Evolutionary conservation across 2,888 invertebrate genomes (phyloP), one percentile per base, ranked within the genome.

Genomic region (Andrena dorsata): DNA sequence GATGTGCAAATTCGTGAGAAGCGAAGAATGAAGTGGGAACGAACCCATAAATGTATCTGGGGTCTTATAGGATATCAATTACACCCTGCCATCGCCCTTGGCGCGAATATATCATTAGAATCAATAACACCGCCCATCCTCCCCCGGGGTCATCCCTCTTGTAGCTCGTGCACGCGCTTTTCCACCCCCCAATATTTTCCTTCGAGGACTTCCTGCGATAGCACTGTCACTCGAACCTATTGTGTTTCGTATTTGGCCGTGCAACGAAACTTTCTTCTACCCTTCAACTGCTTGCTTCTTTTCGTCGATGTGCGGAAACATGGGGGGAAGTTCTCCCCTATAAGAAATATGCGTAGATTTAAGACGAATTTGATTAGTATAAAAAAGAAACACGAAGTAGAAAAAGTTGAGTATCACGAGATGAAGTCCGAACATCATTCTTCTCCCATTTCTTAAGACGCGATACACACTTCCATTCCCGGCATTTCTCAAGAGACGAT

Each of bases 31-130:
- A 60, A 2, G 51, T 56, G 49, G 28, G 47, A 26, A n/a, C 8
- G 35, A 49, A 60, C 13, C 35, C 69, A 66, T 72, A 69, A 76
- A 60, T 82, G 82, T 84, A 82, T 89, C 80, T 84, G 76, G 66
- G 80, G 77, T 89, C 84, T 86, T 85, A 79, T 56, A 83, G 87
- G 80, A 83, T 92, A 93, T 92, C 93, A 92, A 92, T 93, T 92
- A 91, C 93, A 90, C 85, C 76, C 84, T 86, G 85, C 61, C 82
- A 85, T 89, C 83, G 91, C 92, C 92, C 84, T 85, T 86, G 92
- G 91, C 91, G 90, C 88, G 91, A 92, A 92, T 92, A 93, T 91
- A 89, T 93, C 92, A 93, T 93, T 92, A 91, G 91, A 93, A 92
- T 92, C 93, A 91, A 93, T 92, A 92, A 91, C 90, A 90, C 82